Percentiles rank a stretch among this genome's conserved stretches.
Evolutionary conservation across 2,888 invertebrate species (phyloP).

Genomic region (Cataglyphis cursor): DNA sequence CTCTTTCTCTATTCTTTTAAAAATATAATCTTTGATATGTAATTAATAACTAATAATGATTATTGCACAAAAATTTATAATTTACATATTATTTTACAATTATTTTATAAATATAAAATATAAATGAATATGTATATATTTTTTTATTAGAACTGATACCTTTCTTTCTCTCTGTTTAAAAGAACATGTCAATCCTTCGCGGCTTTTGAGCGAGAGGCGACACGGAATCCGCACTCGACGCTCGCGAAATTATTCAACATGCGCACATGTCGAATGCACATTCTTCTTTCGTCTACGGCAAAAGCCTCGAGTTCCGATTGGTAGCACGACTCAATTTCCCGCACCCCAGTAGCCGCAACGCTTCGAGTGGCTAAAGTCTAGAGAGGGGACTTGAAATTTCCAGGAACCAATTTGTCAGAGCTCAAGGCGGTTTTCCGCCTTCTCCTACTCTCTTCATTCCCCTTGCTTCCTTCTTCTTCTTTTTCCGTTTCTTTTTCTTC

Average conservation of each 20-base stretch:
- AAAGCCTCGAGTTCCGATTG: constrained; percentile 51
- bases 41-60: not conserved
- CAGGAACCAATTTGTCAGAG: constrained; percentile 71
- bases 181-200: constrained; percentile 16
- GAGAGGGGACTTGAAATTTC: constrained; percentile 62
- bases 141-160: not conserved
- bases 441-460: not conserved
- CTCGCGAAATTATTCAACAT: constrained; percentile 47
- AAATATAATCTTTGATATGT: constrained; percentile 6
- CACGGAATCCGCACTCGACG: constrained; percentile 34
- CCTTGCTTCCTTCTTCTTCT: not conserved
- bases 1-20: constrained; percentile 41
- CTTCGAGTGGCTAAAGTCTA: constrained; percentile 53
- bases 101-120: not conserved
- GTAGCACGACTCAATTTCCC: constrained; percentile 51
- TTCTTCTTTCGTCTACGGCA: constrained; percentile 62
- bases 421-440: constrained; percentile 56
- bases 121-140: not conserved
- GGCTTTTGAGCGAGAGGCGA: constrained; percentile 42
- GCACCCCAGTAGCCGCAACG: constrained; percentile 51
- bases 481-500: not conserved
- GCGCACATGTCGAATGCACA: constrained; percentile 60
- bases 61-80: not conserved
- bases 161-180: not conserved
- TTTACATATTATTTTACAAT: not conserved